These are phyloP conservation scores for Coenonympha glycerion DNA, from an alignment of 2,888 invertebrate genomes.

Conservation along the genomic window DNA sequence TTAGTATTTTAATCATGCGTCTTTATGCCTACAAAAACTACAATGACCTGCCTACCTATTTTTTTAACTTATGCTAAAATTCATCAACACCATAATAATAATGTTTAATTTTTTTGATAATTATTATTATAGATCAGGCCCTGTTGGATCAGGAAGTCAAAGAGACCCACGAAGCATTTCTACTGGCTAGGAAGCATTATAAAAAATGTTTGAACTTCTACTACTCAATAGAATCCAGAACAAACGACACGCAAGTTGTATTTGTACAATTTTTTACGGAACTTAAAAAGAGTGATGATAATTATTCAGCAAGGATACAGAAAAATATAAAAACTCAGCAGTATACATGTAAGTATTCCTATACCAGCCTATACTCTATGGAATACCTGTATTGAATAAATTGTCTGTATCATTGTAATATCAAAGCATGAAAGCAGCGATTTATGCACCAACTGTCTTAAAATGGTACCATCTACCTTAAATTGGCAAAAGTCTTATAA, in stretches of 20 bases:
- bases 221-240: constrained; percentile 53
- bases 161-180: constrained; percentile 66
- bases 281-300: constrained; percentile 56
- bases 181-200: constrained; percentile 66
- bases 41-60: not conserved
- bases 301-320: constrained; percentile 49
- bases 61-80: not conserved
- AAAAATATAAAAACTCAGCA: constrained; percentile 43
- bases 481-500: too few species aligned
- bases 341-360: constrained; percentile 53
- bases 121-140: constrained; percentile 53
- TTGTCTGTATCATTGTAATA: too few species aligned
- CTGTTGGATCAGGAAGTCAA: constrained; percentile 60
- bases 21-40: not conserved
- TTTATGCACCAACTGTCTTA: too few species aligned
- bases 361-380: too few species aligned
- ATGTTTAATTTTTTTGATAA: constrained; percentile 5
- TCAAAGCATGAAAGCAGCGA: too few species aligned
- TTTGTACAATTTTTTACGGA: constrained; percentile 66
- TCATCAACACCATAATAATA: not conserved
- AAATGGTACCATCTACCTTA: too few species aligned
- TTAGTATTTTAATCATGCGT: too few species aligned
- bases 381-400: too few species aligned
- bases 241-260: constrained; percentile 44
- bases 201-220: constrained; percentile 64